Conservation (phyloP, 2,797 vertebrate genomes). For the Aulostomus chinensis region DNA sequence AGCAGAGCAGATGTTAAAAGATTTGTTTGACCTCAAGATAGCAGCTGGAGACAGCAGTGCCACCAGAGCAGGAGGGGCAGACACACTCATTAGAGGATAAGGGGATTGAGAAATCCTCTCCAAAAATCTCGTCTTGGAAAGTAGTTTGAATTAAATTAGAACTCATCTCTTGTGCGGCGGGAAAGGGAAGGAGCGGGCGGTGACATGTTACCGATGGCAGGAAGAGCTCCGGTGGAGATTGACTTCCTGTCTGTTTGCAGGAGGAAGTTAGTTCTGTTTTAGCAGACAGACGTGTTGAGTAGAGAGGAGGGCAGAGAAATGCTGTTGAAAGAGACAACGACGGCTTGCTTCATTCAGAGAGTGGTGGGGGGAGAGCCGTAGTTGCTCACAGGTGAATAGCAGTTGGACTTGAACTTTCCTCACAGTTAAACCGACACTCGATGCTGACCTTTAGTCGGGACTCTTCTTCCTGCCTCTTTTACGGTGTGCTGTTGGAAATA, state of each 20-base stretch:
- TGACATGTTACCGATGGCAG: constrained; percentile 29
- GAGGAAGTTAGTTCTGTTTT: no score
- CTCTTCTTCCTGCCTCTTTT: background rate
- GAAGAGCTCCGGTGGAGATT: constrained; percentile 28
- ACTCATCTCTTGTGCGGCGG: constrained; percentile 33
- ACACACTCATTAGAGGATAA: constrained; percentile 38
- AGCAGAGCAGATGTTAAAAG: constrained; percentile 35
- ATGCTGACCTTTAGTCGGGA: constrained; percentile 43
- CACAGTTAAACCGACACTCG: constrained; percentile 28
- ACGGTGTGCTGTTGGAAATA: constrained; percentile 5
- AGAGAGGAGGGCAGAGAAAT: background rate
- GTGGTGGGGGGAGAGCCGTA: constrained; percentile 11
- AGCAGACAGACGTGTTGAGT: background rate
- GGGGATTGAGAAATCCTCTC: constrained; percentile 38
- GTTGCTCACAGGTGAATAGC: constrained; percentile 28
- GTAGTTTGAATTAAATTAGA: constrained; percentile 51
- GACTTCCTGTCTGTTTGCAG: constrained; percentile 30
- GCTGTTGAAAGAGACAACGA: constrained; percentile 1
- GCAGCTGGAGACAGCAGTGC: constrained; percentile 32
- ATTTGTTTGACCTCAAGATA: constrained; percentile 54
- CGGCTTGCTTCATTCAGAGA: constrained; percentile 12
- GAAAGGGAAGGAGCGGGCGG: background rate
- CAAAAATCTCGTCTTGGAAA: constrained; percentile 36
- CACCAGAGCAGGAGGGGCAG: constrained; percentile 12
- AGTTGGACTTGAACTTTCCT: constrained; percentile 38